phyloP scores from a whole-genome alignment of 2,797 vertebrate species.

The Odontamblyopus rebecca region DNA sequence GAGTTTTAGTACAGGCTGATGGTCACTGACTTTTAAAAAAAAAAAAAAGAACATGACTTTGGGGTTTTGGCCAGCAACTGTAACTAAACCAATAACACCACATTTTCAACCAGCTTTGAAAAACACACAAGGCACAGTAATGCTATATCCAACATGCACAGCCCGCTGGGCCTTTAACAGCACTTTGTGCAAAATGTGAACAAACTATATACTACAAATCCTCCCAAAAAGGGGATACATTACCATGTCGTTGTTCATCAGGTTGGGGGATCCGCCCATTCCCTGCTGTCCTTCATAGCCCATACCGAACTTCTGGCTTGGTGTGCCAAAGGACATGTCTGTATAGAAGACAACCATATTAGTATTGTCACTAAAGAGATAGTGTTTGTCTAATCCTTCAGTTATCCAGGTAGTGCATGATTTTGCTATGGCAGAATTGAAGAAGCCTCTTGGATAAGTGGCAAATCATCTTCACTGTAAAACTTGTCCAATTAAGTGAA shows the following conservation, averaged over 20 bases:
- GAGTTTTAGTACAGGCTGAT: constrained; percentile 78
- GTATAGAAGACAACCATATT: neutral
- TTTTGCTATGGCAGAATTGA: too few species aligned
- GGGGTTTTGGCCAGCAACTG: constrained; percentile 40
- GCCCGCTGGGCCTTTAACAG: constrained; percentile 35
- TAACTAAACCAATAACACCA: constrained; percentile 17
- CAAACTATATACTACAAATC: constrained; percentile 42
- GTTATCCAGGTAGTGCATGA: too few species aligned
- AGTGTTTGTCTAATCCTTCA: too few species aligned
- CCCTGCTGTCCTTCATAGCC: constrained; percentile 92
- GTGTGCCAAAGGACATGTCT: constrained; percentile 85
- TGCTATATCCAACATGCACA: constrained; percentile 4
- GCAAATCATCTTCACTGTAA: too few species aligned
- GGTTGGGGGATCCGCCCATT: constrained; percentile 82
- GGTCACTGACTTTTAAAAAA: constrained; percentile 24
- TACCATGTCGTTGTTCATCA: constrained; percentile 99
- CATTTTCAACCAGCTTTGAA: constrained; percentile 13
- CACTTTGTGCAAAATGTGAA: constrained; percentile 23
- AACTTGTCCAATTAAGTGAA: too few species aligned
- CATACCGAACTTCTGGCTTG: constrained; percentile 91
- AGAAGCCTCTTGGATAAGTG: too few species aligned
- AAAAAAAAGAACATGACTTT: constrained; percentile 43
- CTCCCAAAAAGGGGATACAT: constrained; percentile 83
- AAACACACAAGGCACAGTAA: constrained; percentile 20
- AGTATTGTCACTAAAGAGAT: neutral